phyloP scores from a whole-genome alignment of 2,888 invertebrate genomes.

The Troides oblongomaculatus region DNA sequence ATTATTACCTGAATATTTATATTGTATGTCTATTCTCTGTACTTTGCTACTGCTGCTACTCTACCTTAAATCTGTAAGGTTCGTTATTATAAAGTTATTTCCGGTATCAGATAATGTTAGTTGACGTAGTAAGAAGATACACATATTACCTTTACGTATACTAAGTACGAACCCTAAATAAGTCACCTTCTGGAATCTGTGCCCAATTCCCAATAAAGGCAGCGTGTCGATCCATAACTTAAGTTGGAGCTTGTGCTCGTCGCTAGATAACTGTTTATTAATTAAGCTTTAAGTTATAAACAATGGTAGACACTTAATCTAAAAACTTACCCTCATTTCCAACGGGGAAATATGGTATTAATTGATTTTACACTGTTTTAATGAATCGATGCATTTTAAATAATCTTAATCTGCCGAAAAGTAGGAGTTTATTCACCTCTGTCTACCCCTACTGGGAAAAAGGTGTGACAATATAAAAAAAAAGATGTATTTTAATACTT shows the following conservation, averaged over 20 bases:
- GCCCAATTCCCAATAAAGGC: not conserved
- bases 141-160: not conserved
- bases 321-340: not conserved
- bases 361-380: not conserved
- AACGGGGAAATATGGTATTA: not conserved
- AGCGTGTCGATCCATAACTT: conserved; percentile 6
- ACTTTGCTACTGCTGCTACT: too few species aligned
- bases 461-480: too few species aligned
- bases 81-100: not conserved
- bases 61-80: too few species aligned
- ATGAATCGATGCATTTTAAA: too few species aligned
- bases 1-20: too few species aligned
- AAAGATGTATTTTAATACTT: too few species aligned
- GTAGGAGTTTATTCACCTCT: too few species aligned
- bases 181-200: not conserved
- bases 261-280: conserved; percentile 3
- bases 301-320: not conserved
- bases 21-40: too few species aligned
- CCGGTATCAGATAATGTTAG: not conserved
- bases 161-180: not conserved
- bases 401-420: too few species aligned
- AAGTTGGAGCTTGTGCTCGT: not conserved
- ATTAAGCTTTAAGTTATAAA: not conserved
- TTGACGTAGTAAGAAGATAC: not conserved
- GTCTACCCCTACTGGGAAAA: too few species aligned